Base-by-base conservation (phyloP, 2,888 invertebrate species). In the Abscondita cerata region DNA sequence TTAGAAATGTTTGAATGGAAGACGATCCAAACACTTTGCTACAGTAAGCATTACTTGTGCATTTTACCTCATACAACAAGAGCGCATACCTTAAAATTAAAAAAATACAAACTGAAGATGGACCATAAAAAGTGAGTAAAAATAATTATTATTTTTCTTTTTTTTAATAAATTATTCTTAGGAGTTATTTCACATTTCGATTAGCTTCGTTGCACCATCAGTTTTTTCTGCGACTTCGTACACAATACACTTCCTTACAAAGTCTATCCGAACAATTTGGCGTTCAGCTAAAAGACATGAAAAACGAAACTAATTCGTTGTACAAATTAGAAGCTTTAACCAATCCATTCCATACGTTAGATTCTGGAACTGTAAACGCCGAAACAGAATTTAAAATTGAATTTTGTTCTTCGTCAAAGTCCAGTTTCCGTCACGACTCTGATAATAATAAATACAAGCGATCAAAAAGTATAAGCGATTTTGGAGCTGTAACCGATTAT, bases 121-220 rank as follows among this genome's bases (percentile, higher is more conserved):
- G 83, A 86, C 69, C 86, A 89, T 60, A 87, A 88, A 76, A 91
- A 91, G 87, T 87, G 77, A 83, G 83, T 77, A 38, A 4, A 15
- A 19, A 33, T 1, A 38, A 55, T 36, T 46, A 13, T 15, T 34
- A 1, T 18, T 9, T 40, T 19, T 38, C 2, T 20, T 31, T 12
- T 40, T 16, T 1, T 12, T 2, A 47, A 20, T 19, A 2, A 57
- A 72, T 66, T 70, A 68, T 60, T 15, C 52, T 41, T 68, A 86
- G 87, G 79, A 90, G 89, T 74, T 90, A 88, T 74, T 91, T 89
- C 73, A 86, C 90, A 60, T 91, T 91, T 79, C 89, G 89, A 79
- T 78, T 91, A 62, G 90, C 90, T 8, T 91, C 91, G n/a, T 79
- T 91, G 46, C 91, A 91, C 76, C 91, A 91, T 75, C 87, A 90